Conservation (phyloP, 2,113 vertebrate species). For the Equus przewalskii region DNA sequence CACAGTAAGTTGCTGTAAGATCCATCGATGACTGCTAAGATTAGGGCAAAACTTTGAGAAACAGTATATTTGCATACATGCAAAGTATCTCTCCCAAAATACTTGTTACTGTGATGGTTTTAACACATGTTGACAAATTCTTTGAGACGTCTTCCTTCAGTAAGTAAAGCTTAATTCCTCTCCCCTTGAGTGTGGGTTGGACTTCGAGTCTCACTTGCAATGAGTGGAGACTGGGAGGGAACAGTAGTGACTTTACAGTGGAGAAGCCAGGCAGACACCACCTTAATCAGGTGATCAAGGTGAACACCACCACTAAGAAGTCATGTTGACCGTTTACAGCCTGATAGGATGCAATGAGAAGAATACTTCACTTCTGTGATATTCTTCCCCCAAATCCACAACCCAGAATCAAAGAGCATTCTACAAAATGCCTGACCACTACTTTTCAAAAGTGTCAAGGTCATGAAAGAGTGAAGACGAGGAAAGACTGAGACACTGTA, state of each 20-base stretch:
- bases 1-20: neutral
- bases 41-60: neutral
- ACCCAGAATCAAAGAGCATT: neutral
- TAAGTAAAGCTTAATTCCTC: neutral
- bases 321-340: rapidly evolving
- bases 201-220: neutral
- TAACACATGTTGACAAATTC: neutral
- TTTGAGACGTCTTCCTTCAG: neutral
- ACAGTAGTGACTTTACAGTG: neutral
- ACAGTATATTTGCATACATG: neutral
- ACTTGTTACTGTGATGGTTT: slow-evolving; percentile 31
- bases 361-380: neutral
- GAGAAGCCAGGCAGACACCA: neutral
- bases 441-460: neutral
- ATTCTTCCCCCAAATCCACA: neutral
- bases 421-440: neutral
- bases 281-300: neutral
- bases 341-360: neutral
- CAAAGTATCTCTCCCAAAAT: neutral
- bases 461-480: neutral
- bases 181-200: neutral
- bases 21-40: neutral
- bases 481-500: neutral
- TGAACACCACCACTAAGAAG: neutral
- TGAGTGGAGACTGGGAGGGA: neutral